These are phyloP conservation scores for Hippolais icterina DNA, from an alignment of 2,113 vertebrate genomes.

Conservation along the genomic window DNA sequence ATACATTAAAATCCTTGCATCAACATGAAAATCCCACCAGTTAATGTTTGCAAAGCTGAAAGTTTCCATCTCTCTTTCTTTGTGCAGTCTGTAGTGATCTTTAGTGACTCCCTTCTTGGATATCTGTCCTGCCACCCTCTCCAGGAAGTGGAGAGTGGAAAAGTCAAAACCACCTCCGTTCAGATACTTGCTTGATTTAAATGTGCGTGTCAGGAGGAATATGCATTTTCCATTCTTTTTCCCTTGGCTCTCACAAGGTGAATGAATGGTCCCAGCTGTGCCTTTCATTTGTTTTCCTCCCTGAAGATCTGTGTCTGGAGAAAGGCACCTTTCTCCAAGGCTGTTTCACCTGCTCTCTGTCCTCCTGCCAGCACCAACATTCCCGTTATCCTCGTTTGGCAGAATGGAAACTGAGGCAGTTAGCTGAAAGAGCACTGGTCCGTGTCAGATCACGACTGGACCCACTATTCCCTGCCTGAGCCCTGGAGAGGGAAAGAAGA, in stretches of 20 bases:
- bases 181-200: background rate
- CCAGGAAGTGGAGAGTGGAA: background rate
- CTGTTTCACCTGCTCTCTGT: background rate
- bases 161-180: background rate
- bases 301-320: background rate
- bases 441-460: background rate
- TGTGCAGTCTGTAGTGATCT: background rate
- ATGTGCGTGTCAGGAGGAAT: accelerated
- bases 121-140: accelerated
- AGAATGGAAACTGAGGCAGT: background rate
- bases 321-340: background rate
- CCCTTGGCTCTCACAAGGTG: background rate
- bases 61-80: background rate
- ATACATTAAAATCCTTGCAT: background rate
- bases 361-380: background rate
- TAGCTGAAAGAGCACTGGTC: background rate
- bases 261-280: accelerated
- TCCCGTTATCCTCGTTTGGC: background rate
- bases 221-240: background rate
- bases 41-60: background rate
- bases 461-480: accelerated
- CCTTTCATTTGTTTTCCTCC: background rate
- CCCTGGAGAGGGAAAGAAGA: background rate
- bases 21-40: background rate
- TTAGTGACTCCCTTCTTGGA: background rate